Evolutionary conservation across 35 echinoderm and acorn worm species (phyloP).

Genomic region (Lytechinus variegatus): DNA sequence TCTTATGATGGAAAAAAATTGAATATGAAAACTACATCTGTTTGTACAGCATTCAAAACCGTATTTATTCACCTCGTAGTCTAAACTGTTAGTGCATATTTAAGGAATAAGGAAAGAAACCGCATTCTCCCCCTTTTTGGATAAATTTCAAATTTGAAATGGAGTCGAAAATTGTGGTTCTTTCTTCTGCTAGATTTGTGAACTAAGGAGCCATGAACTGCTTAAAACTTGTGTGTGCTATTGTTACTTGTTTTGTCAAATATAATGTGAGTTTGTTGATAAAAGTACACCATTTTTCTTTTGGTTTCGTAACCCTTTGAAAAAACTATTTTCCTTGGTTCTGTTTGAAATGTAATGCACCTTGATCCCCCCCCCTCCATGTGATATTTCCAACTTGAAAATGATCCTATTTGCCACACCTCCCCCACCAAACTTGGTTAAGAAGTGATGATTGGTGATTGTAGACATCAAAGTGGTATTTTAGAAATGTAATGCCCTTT

Average conservation of each 20-base stretch:
- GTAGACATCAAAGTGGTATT: not conserved
- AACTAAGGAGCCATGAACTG: not conserved
- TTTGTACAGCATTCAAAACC: constrained; percentile 18
- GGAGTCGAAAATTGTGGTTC: not conserved
- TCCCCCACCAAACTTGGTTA: too few species aligned
- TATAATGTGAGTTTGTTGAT: not conserved
- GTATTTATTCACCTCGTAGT: not conserved
- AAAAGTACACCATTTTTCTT: not conserved
- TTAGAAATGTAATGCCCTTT: not conserved
- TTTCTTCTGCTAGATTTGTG: not conserved
- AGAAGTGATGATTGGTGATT: not conserved
- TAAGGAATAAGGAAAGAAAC: not conserved
- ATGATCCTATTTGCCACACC: not conserved
- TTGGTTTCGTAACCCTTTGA: not conserved
- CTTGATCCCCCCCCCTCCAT: not conserved
- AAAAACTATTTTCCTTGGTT: not conserved
- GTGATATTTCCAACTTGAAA: not conserved
- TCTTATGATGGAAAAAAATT: not conserved
- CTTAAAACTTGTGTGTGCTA: not conserved
- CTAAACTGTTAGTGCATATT: not conserved
- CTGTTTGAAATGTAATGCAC: not conserved
- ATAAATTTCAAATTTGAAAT: not conserved
- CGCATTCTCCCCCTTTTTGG: not conserved
- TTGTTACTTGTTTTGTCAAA: not conserved
- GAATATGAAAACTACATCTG: not conserved